Percentiles rank a stretch among this genome's conserved stretches.
Evolutionary conservation across 2,888 invertebrate species (phyloP).

Genomic region (Nesidiocoris tenuis): DNA sequence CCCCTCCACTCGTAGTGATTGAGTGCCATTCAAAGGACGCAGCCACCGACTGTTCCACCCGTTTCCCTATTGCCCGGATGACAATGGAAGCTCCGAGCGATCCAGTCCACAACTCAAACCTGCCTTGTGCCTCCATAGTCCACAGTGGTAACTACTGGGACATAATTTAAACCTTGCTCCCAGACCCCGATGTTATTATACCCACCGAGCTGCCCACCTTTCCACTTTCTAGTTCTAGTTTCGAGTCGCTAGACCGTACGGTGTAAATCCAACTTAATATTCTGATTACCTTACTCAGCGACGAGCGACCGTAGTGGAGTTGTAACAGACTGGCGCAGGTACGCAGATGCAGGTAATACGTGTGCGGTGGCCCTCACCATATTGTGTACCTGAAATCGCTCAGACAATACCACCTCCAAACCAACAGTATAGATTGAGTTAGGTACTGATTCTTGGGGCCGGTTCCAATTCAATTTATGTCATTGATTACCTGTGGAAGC

Average conservation of each 20-base stretch:
- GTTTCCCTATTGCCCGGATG: background rate
- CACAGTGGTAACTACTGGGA: background rate
- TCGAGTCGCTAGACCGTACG: background rate
- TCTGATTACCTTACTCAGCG: background rate
- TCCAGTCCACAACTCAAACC: background rate
- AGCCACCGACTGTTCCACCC: background rate
- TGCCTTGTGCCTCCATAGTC: background rate
- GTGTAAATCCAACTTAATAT: background rate
- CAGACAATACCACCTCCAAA: no score
- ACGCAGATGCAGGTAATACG: no score
- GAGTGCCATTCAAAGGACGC: background rate
- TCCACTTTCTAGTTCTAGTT: background rate
- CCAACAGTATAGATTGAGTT: no score
- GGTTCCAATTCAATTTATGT: no score
- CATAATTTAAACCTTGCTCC: background rate
- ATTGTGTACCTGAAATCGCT: no score
- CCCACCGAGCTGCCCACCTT: background rate
- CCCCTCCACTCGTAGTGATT: background rate
- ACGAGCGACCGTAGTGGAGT: background rate
- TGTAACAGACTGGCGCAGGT: no score
- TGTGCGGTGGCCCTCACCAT: no score
- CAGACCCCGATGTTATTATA: background rate
- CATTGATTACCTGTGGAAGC: no score
- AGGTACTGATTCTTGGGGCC: no score
- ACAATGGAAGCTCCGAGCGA: background rate